Conservation (phyloP, 1,140 invertebrate genomes). For the Adelges cooleyi region DNA sequence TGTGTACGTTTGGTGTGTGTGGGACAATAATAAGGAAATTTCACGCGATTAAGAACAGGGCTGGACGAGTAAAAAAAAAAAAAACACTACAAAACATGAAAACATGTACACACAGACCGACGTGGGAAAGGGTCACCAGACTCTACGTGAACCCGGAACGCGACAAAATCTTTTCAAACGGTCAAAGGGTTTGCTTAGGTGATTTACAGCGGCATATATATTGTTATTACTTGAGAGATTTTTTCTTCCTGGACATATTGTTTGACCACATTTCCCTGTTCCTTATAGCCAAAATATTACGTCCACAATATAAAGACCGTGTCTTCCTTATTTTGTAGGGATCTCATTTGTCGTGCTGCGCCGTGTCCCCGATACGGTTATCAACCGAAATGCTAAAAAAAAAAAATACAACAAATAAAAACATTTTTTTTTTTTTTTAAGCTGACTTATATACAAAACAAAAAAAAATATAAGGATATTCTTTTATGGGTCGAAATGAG, state of each 20-base stretch:
- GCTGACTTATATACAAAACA: too few species aligned
- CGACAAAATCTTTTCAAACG: slow-evolving; percentile 10
- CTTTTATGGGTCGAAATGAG: too few species aligned
- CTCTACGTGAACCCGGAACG: slow-evolving; percentile 28
- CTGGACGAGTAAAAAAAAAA: not conserved
- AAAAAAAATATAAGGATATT: too few species aligned
- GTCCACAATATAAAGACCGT: not conserved
- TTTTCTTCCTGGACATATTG: slow-evolving; percentile 9
- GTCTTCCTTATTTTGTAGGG: not conserved
- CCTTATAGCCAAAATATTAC: not conserved
- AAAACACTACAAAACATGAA: not conserved
- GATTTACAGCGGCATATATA: not conserved
- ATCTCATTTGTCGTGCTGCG: not conserved
- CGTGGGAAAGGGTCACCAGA: slow-evolving; percentile 25
- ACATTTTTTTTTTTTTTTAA: not conserved
- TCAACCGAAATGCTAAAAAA: not conserved
- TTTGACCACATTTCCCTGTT: slow-evolving; percentile 28
- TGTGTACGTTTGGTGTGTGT: not conserved
- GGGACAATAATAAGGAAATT: slow-evolving; percentile 2
- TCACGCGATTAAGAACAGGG: slow-evolving; percentile 8
- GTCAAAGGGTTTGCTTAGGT: not conserved
- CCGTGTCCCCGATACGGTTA: not conserved
- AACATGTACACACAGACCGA: not conserved
- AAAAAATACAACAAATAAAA: not conserved
- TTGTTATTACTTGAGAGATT: not conserved